Evolutionary conservation across 2,888 invertebrate species (phyloP).

Genomic region (Lochmaea crataegi): DNA sequence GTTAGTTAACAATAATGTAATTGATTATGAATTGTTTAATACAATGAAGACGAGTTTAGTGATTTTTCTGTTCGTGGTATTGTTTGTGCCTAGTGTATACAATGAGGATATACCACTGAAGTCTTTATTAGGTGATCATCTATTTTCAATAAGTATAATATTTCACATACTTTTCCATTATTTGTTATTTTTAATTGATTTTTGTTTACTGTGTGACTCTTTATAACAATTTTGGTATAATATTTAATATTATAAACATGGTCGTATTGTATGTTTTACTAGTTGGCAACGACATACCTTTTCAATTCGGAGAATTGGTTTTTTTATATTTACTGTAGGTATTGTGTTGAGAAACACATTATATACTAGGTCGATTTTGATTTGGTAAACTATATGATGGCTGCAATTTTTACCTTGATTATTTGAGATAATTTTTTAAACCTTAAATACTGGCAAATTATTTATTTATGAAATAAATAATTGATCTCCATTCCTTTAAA

Average conservation of each 20-base stretch:
- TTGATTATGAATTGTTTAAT: slow-evolving; percentile 45
- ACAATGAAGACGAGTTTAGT: slow-evolving; percentile 52
- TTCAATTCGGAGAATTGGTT: too few relatives aligned
- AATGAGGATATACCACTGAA: slow-evolving; percentile 49
- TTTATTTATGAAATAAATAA: too few relatives aligned
- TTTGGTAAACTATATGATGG: background rate
- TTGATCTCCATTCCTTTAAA: too few relatives aligned
- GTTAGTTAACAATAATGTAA: slow-evolving; percentile 34
- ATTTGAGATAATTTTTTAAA: background rate
- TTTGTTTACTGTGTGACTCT: background rate
- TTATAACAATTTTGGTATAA: background rate
- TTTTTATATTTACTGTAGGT: too few relatives aligned
- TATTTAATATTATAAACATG: too few relatives aligned
- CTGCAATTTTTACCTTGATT: background rate
- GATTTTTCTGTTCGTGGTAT: slow-evolving; percentile 50
- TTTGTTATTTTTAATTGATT: background rate
- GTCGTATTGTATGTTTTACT: too few relatives aligned
- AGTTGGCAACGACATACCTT: too few relatives aligned
- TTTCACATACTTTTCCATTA: background rate
- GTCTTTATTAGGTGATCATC: slow-evolving; percentile 49
- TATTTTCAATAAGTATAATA: background rate
- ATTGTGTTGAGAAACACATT: background rate
- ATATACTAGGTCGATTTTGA: background rate
- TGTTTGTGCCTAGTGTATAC: slow-evolving; percentile 46
- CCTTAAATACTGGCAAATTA: too few relatives aligned